phyloP scores from a whole-genome alignment of 2,888 invertebrate genomes.

The Napeogenes sylphis region DNA sequence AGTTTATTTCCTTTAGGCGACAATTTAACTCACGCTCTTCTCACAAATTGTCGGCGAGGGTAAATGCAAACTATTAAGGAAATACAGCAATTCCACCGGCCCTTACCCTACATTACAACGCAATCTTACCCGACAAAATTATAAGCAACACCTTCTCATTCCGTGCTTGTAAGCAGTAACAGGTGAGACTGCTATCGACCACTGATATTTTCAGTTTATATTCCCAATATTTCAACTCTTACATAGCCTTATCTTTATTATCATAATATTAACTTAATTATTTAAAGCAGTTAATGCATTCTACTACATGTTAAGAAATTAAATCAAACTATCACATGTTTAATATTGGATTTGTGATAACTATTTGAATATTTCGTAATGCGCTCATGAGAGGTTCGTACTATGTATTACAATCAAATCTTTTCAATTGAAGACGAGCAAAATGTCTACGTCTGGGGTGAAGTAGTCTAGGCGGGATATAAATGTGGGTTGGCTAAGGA shows the following conservation, averaged over 20 bases:
- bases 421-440: constrained; percentile 2
- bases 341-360: no score
- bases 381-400: neutral
- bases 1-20: constrained; percentile 76
- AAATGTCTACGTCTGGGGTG: neutral
- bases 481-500: constrained; percentile 18
- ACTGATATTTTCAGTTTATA: constrained; percentile 26
- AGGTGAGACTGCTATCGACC: constrained; percentile 33
- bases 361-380: neutral
- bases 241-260: no score
- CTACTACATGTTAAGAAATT: no score
- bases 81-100: constrained; percentile 75
- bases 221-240: constrained; percentile 24
- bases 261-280: no score
- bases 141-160: constrained; percentile 74
- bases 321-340: no score
- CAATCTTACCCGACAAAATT: constrained; percentile 74
- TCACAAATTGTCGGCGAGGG: constrained; percentile 75
- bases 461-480: constrained; percentile 1
- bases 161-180: constrained; percentile 70
- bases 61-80: constrained; percentile 77
- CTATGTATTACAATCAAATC: neutral
- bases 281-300: no score
- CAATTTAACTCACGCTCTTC: constrained; percentile 75
- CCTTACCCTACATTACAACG: constrained; percentile 74